Evolutionary conservation across 1,140 invertebrate species (phyloP).

Genomic region (Bilobella aurantiaca): DNA sequence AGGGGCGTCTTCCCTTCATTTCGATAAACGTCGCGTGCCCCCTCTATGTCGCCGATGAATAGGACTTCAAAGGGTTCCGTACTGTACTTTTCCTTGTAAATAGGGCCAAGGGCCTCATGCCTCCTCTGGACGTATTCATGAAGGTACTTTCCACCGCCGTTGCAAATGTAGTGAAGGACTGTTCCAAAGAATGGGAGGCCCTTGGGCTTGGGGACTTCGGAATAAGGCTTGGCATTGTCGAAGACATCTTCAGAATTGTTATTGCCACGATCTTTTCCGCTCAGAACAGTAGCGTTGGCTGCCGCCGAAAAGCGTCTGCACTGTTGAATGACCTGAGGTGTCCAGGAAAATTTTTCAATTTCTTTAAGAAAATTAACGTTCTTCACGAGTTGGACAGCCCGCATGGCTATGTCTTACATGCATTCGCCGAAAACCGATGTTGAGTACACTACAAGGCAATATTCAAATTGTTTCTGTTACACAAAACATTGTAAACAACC

Average conservation of each 20-base stretch:
- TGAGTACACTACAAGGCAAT: too few relatives aligned
- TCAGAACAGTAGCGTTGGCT: background rate
- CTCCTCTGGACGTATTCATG: constrained; percentile 62
- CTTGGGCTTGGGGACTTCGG: constrained; percentile 41
- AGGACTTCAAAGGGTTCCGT: constrained; percentile 56
- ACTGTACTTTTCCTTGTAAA: constrained; percentile 53
- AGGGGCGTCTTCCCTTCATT: constrained; percentile 65
- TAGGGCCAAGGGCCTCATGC: constrained; percentile 60
- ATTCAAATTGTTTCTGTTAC: too few relatives aligned
- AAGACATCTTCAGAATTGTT: background rate
- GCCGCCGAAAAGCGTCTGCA: background rate
- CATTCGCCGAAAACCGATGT: too few relatives aligned
- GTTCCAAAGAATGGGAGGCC: constrained; percentile 50
- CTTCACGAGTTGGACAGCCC: too few relatives aligned
- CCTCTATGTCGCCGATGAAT: constrained; percentile 57
- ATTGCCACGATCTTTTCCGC: background rate
- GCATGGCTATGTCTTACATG: too few relatives aligned
- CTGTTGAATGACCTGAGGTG: too few relatives aligned
- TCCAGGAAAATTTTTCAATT: too few relatives aligned
- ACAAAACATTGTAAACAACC: too few relatives aligned
- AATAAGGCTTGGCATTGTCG: constrained; percentile 12
- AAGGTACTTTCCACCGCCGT: constrained; percentile 46
- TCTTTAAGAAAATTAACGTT: too few relatives aligned
- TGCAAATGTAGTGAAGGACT: constrained; percentile 43
- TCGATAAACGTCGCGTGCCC: constrained; percentile 59